Evolutionary conservation across 2,113 vertebrate species (phyloP).

Genomic region (Macrotis lagotis): DNA sequence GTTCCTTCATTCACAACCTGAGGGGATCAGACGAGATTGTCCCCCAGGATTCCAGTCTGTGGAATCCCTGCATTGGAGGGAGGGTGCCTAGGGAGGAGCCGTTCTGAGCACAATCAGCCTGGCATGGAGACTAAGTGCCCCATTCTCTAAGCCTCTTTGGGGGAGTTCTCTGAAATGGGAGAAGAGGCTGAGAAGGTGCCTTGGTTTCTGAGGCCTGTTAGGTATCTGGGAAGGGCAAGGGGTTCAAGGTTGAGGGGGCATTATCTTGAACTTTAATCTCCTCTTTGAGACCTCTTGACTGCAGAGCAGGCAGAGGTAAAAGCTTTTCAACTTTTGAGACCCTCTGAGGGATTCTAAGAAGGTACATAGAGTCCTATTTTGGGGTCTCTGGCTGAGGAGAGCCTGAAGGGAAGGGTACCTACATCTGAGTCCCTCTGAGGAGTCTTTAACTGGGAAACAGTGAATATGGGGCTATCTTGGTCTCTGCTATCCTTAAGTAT

Average conservation of each 20-base stretch:
- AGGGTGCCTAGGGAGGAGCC: neutral
- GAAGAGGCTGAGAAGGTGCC: neutral
- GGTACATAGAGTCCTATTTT: neutral
- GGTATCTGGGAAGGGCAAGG: neutral
- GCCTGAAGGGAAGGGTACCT: neutral
- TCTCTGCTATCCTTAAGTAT: neutral
- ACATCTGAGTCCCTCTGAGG: neutral
- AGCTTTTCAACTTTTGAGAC: neutral
- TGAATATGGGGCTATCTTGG: neutral
- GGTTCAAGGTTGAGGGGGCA: neutral
- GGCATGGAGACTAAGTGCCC: no score
- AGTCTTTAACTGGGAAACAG: neutral
- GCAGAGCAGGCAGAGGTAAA: neutral
- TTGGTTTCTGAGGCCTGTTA: neutral
- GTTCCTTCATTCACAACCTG: neutral
- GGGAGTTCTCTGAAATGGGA: neutral
- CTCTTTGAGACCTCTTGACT: neutral
- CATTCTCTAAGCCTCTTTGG: neutral
- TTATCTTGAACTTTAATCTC: neutral
- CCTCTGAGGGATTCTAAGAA: neutral
- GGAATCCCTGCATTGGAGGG: neutral
- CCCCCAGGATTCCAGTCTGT: neutral
- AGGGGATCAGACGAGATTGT: neutral
- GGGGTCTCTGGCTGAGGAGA: neutral
- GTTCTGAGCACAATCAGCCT: neutral